phyloP scores from a whole-genome alignment of 2,797 vertebrate genomes.

The Cynopterus sphinx region DNA sequence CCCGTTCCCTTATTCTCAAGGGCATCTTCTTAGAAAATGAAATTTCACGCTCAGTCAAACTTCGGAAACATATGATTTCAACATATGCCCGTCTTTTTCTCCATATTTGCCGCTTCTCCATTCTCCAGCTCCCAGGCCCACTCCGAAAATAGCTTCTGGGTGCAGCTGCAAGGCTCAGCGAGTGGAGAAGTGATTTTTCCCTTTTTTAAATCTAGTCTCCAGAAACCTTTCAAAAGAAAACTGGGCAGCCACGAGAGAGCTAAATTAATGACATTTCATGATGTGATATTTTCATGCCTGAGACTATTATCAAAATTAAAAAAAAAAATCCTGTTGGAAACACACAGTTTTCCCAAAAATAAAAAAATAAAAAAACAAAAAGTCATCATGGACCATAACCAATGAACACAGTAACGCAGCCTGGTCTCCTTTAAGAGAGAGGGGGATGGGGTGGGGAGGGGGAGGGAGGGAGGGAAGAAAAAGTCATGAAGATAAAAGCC shows the following conservation, averaged over 20 bases:
- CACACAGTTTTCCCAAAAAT: not conserved
- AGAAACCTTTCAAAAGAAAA: not conserved
- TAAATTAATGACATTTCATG: not conserved
- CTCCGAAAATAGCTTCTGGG: constrained; percentile 62
- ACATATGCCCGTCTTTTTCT: constrained; percentile 74
- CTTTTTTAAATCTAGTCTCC: not conserved
- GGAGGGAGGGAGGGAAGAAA: not conserved
- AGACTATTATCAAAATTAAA: constrained; percentile 25
- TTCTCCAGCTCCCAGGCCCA: not conserved
- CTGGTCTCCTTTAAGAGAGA: not conserved
- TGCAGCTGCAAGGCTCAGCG: constrained; percentile 10
- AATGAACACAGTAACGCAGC: not conserved
- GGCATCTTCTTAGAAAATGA: constrained; percentile 78
- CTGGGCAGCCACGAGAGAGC: not conserved
- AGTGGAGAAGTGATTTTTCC: not conserved
- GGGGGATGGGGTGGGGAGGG: not conserved
- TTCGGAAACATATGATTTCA: constrained; percentile 79
- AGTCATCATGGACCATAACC: not conserved
- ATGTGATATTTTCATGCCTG: not conserved
- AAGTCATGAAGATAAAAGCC: not conserved
- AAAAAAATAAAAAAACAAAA: not conserved
- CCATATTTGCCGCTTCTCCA: constrained; percentile 41
- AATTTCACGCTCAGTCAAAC: constrained; percentile 82
- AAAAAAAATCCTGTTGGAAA: constrained; percentile 33
- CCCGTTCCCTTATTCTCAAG: constrained; percentile 61